phyloP scores from a whole-genome alignment of 2,797 vertebrate species.

The Notolepis coatsorum region DNA sequence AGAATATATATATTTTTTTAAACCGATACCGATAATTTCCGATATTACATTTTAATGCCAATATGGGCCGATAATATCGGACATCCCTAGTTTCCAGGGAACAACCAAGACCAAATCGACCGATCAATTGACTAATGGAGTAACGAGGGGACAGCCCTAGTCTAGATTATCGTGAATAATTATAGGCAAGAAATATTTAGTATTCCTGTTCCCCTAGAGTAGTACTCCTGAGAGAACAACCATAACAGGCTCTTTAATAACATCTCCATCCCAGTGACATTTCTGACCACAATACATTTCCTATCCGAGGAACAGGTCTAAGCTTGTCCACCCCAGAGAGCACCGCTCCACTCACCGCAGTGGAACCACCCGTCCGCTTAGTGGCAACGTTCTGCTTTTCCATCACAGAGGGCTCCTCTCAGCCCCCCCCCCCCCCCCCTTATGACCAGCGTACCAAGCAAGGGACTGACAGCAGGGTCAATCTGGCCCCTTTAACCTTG shows the following conservation, averaged over 20 bases:
- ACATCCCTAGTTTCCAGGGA: too few species aligned
- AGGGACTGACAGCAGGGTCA: slow-evolving; percentile 24
- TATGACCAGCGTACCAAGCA: slow-evolving; percentile 41
- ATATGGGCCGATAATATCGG: too few species aligned
- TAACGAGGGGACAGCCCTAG: too few species aligned
- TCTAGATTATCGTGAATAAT: too few species aligned
- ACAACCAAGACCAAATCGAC: too few species aligned
- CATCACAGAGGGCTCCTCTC: slow-evolving; percentile 60
- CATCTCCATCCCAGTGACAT: slow-evolving; percentile 39
- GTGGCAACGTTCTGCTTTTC: slow-evolving; percentile 72
- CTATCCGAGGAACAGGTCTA: slow-evolving; percentile 68
- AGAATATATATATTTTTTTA: too few species aligned
- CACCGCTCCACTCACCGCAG: slow-evolving; percentile 68
- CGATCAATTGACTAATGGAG: too few species aligned
- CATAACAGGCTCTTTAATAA: slow-evolving; percentile 11
- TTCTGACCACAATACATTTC: slow-evolving; percentile 57
- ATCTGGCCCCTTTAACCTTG: too few species aligned
- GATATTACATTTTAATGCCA: too few species aligned
- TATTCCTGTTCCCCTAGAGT: slow-evolving; percentile 19
- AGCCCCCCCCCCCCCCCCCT: neutral
- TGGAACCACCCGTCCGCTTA: slow-evolving; percentile 66
- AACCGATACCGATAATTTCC: too few species aligned
- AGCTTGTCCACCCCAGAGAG: slow-evolving; percentile 72
- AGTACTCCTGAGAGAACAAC: slow-evolving; percentile 25
- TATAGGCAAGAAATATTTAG: too few species aligned